A percentile compares a stretch with the other conserved stretches of the same genome.
These are phyloP conservation scores for Sminthurinus aureus DNA, from an alignment of 2,888 invertebrate genomes.

Conservation along the genomic window DNA sequence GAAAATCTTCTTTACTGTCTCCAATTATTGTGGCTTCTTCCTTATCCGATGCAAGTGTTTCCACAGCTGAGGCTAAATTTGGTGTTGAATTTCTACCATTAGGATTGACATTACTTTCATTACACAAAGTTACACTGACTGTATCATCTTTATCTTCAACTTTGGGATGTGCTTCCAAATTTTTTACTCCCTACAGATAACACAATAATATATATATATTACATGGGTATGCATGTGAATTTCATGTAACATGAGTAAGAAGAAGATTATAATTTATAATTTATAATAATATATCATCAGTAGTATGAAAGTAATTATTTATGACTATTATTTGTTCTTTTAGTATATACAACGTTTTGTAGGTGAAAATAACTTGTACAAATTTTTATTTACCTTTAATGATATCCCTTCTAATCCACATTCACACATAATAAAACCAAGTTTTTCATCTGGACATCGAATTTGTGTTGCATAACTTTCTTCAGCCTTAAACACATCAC, in stretches of 20 bases:
- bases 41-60: conserved; percentile 45
- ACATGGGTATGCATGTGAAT: no score
- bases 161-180: conserved; percentile 54
- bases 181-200: conserved; percentile 56
- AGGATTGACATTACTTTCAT: conserved; percentile 43
- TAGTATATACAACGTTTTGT: no score
- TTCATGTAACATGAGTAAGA: no score
- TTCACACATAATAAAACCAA: conserved; percentile 97
- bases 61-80: conserved; percentile 48
- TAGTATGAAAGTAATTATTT: no score
- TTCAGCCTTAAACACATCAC: conserved; percentile 34
- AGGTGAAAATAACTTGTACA: no score
- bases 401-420: conserved; percentile 91
- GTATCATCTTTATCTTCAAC: conserved; percentile 54
- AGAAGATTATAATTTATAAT: no score
- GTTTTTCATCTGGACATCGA: conserved; percentile 65
- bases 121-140: conserved; percentile 56
- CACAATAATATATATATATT: conserved; percentile 11
- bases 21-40: conserved; percentile 44
- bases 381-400: conserved; percentile 69
- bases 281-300: no score
- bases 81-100: conserved; percentile 43
- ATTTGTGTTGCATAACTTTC: conserved; percentile 29
- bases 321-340: no score
- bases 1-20: conserved; percentile 63